Conservation (phyloP, 92 coral and sea anemone genomes). For the Siderastrea siderea region DNA sequence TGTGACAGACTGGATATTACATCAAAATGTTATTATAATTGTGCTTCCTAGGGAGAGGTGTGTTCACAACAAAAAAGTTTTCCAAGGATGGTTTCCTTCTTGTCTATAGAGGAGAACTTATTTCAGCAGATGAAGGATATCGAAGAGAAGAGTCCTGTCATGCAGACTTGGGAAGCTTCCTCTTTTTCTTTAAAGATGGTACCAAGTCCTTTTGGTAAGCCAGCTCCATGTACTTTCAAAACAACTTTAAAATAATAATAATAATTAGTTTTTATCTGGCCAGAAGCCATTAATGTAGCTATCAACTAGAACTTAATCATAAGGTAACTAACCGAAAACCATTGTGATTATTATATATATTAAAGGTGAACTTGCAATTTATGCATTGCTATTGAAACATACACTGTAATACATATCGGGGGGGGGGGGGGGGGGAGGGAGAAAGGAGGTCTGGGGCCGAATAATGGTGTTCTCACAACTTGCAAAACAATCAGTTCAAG, state of each 20-base stretch:
- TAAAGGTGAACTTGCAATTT: too few relatives aligned
- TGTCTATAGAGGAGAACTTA: conserved; percentile 55
- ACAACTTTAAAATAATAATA: background rate
- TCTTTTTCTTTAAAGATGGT: conserved; percentile 57
- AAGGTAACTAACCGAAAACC: too few relatives aligned
- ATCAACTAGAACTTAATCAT: too few relatives aligned
- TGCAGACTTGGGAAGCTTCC: conserved; percentile 57
- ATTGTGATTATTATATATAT: too few relatives aligned
- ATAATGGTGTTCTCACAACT: too few relatives aligned
- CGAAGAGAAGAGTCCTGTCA: conserved; percentile 41
- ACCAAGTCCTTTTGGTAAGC: conserved; percentile 48
- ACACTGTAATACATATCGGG: too few relatives aligned
- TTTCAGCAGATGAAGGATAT: conserved; percentile 36
- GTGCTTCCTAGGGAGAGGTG: conserved; percentile 47
- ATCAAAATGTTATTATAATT: background rate
- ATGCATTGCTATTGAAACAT: too few relatives aligned
- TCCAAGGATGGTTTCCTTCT: conserved; percentile 44
- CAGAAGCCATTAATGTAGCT: background rate
- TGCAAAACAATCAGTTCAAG: too few relatives aligned
- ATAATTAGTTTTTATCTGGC: background rate
- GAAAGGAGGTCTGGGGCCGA: too few relatives aligned
- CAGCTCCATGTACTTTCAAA: background rate
- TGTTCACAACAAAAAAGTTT: conserved; percentile 46
- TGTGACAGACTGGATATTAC: background rate
- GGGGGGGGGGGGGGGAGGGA: too few relatives aligned